Evolutionary conservation across 2,888 invertebrate genomes (phyloP), one percentile per base, ranked within the genome.

Genomic region (Epinotia demarniana): DNA sequence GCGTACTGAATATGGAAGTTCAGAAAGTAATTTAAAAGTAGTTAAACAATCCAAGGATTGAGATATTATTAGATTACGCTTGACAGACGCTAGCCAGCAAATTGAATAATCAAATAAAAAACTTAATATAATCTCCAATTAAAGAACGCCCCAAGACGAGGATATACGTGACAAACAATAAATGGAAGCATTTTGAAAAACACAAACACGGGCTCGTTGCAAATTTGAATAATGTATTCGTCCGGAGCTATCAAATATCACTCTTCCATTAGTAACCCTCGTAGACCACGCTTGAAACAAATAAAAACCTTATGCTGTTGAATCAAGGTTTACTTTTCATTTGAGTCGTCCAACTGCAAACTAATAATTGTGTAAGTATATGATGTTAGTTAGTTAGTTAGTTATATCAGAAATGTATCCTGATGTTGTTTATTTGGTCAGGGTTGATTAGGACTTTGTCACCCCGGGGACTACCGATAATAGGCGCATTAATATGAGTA

Each of bases 181-280:
- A 70, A 70, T 70, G 27, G 70, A 53, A 61, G 61, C 70, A 70
- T 70, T 70, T 70, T 70, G 63, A 72, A 49, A 73, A 62, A 73
- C 68, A 68, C 53, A 71, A 71, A 62, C 53, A 71, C 16, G 12
- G 33, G 33, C 33, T 85, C 85, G 86, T 85, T 84, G 85, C 86
- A 83, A 90, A 90, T 90, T 90, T 90, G 87, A 90, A 91, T 90
- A 90, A 90, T 90, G 87, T 89, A 87, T 89, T 86, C 87, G 85
- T 83, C 83, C 82, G 80, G 86, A 87, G 89, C 83, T 89, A 90
- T 90, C 89, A 87, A 89, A 89, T 90, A 90, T 89, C 90, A 88
- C 84, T 86, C 86, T 88, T 90, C 90, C 90, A 91, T 91, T 91
- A 90, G 89, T 83, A 83, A 80, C 84, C 84, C 86, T 85, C 84